Percentiles rank a stretch among this genome's conserved stretches.
Evolutionary conservation across 2,113 vertebrate species (phyloP).

Genomic region (Dicentrarchus labrax): DNA sequence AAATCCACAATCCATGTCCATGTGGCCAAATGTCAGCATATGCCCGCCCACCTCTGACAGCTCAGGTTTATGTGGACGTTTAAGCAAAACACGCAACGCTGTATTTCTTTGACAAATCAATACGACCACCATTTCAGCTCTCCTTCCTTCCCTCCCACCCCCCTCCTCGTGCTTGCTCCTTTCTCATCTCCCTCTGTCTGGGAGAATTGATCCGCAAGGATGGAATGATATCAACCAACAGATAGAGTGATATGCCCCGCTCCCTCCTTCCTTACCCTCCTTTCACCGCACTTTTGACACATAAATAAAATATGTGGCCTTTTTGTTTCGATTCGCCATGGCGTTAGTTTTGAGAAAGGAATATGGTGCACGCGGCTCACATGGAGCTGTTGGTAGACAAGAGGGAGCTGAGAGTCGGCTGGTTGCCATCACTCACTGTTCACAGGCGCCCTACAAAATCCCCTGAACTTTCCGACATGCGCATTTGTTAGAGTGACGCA

Average conservation of each 20-base stretch:
- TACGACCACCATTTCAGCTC: conserved; percentile 81
- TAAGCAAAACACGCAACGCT: conserved; percentile 80
- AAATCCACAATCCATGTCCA: conserved; percentile 52
- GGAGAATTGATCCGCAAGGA: conserved; percentile 83
- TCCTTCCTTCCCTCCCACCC: conserved; percentile 49
- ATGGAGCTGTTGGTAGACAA: conserved; percentile 66
- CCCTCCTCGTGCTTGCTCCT: conserved; percentile 22
- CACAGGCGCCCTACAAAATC: conserved; percentile 79
- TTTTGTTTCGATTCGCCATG: conserved; percentile 76
- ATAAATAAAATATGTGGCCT: conserved; percentile 86
- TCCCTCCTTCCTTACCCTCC: conserved; percentile 62
- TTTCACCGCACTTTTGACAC: conserved; percentile 81
- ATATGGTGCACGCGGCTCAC: conserved; percentile 62
- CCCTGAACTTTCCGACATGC: conserved; percentile 73
- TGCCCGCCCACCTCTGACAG: conserved; percentile 76
- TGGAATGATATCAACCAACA: conserved; percentile 77
- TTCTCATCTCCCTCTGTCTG: conserved; percentile 78
- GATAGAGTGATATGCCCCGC: conserved; percentile 77
- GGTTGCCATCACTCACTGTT: conserved; percentile 79
- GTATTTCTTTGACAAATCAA: conserved; percentile 85
- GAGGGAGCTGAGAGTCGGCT: conserved; percentile 66
- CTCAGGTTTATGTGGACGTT: conserved; percentile 83
- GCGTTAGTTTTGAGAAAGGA: conserved; percentile 65
- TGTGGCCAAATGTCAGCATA: conserved; percentile 71
- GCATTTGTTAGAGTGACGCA: conserved; percentile 80